Evolutionary conservation across 2,113 vertebrate genomes (phyloP), one percentile per base, ranked within the genome.

Genomic region (Noctilio leporinus): DNA sequence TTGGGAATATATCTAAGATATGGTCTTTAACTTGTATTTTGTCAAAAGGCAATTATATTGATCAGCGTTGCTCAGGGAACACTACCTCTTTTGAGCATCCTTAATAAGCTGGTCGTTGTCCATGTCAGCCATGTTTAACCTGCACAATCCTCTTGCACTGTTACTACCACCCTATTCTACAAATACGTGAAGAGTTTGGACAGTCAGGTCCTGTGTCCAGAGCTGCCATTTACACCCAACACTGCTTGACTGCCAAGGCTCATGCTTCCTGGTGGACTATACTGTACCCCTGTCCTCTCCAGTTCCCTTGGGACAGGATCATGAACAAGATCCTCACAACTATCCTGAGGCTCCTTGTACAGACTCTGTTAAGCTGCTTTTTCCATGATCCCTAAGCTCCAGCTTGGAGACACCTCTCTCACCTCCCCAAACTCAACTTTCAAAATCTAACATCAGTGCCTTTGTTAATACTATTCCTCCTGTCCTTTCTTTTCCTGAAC

Each of bases 21-120:
- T 7, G 30, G 10, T n/a, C 38, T 95, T 90, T 57, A 40, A 69
- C 38, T 75, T 70, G 55, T 75, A 30, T 7, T 96, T 86, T 87
- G 15, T 88, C 62, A 70, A 35, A 76, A 83, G 55, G 89, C 33
- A 82, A 40, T 55, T 38, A 8, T 45, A 69, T 64, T 64, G 28
- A 45, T 59, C 12, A 35, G 19, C 38, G 5, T 33, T 53, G 51
- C 35, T 92, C n/a, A 53, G n/a, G n/a, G 26, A 78, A 51, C 17
- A 4, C 28, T 38, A 3, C 4, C 8, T 30, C 49, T 43, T 35
- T 0, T 5, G n/a, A 70, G 22, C 38, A 59, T 35, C 38, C 3
- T 0, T 20, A 72, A 19, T 6, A 19, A 45, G 38, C 10, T 4
- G 3, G 38, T 30, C 67, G 19, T 49, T 4, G 10, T 38, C 83